phyloP scores from a whole-genome alignment of 2,797 vertebrate species.

The Microctenopoma steveboyesi region DNA sequence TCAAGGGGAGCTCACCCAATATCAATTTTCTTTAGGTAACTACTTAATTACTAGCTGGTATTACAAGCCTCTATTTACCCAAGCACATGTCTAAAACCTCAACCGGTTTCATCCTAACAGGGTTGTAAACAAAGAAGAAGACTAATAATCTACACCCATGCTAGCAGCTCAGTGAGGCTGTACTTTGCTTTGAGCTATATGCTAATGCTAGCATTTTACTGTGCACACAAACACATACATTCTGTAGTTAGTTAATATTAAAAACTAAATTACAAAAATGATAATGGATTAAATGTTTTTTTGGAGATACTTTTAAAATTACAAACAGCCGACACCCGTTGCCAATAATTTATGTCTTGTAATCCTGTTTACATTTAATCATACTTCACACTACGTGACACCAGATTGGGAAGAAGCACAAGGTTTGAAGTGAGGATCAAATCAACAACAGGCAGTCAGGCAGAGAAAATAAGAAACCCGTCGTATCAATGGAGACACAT shows the following conservation, averaged over 20 bases:
- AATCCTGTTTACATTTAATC: slow-evolving; percentile 13
- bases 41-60: no score
- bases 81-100: not conserved
- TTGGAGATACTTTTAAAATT: no score
- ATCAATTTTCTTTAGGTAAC: no score
- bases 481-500: slow-evolving; percentile 46
- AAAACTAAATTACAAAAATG: no score
- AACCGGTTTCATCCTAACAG: not conserved
- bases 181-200: no score
- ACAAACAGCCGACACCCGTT: not conserved
- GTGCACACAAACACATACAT: no score
- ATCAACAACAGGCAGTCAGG: slow-evolving; percentile 21
- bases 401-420: not conserved
- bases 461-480: slow-evolving; percentile 6
- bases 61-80: no score
- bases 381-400: not conserved
- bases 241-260: no score
- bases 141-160: not conserved
- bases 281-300: not conserved
- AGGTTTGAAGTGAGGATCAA: slow-evolving; percentile 2
- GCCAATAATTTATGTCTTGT: rapidly evolving
- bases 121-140: no score
- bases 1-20: no score
- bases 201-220: no score
- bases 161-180: no score